phyloP scores from a whole-genome alignment of 2,888 invertebrate species.

The Colletes collaris region DNA sequence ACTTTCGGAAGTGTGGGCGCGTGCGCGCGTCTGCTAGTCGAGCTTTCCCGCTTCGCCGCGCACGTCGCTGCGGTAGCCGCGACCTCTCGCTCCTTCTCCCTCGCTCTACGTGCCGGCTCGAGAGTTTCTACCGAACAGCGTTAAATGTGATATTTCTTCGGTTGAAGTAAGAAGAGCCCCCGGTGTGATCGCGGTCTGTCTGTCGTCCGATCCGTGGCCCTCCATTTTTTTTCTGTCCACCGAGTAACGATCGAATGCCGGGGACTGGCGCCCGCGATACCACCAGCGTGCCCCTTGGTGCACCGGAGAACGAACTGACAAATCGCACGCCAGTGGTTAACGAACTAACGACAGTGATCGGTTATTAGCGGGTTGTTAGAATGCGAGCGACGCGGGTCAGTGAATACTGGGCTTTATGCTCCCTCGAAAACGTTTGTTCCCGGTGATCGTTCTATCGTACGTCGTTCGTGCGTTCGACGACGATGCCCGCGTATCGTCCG shows the following conservation, averaged over 20 bases:
- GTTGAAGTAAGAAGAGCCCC: slow-evolving; percentile 49
- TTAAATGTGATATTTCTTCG: slow-evolving; percentile 60
- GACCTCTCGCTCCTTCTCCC: slow-evolving; percentile 9
- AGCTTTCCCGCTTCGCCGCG: slow-evolving; percentile 26
- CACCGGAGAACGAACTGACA: neutral
- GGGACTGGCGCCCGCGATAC: neutral
- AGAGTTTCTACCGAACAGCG: slow-evolving; percentile 49
- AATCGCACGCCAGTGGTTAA: slow-evolving; percentile 4
- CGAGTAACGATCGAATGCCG: slow-evolving; percentile 28
- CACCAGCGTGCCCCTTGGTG: neutral
- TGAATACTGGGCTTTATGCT: slow-evolving; percentile 45
- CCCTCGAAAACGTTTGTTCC: slow-evolving; percentile 1
- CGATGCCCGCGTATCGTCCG: neutral
- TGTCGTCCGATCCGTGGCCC: neutral
- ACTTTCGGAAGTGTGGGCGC: slow-evolving; percentile 53
- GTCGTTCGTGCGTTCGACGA: neutral
- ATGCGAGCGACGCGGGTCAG: slow-evolving; percentile 48
- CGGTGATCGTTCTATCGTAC: slow-evolving; percentile 41
- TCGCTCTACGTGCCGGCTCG: slow-evolving; percentile 25
- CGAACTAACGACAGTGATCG: slow-evolving; percentile 26
- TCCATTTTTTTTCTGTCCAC: neutral
- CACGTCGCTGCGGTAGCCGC: slow-evolving; percentile 5
- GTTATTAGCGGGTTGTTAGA: slow-evolving; percentile 1
- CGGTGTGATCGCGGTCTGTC: slow-evolving; percentile 14
- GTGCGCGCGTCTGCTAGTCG: slow-evolving; percentile 51